Base-by-base conservation (phyloP, 2,888 invertebrate genomes). In the Himalopsyche anomala region DNA sequence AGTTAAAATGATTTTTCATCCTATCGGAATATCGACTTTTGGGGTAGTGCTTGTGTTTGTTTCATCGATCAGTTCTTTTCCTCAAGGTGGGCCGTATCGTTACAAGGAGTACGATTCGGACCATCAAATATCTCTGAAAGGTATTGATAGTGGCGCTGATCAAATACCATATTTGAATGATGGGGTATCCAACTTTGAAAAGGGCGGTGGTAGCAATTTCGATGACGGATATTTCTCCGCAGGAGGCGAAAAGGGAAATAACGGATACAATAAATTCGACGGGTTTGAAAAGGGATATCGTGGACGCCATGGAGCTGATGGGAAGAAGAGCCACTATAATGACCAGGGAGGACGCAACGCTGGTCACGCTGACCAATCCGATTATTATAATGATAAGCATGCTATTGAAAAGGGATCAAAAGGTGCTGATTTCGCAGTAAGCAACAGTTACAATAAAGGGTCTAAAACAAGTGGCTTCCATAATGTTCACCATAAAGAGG, bases 401-500 rank as follows among this genome's bases (percentile, higher is more conserved):
- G 91, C 91, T 2, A 89, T 91, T n/a, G 90, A 90, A 1, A 91
- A 91, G 11, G 91, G 91, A 80, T 91, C 91, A 1, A 91, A 92
- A 1, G 92, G 92, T 0, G 89, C 91, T 0, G 91, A 91, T 80
- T 93, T 92, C 45, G 92, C 92, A 42, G 92, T 92, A 89, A 92
- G 92, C 79, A 92, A 91, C 42, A 94, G 92, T 74, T 94, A 93
- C 89, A 92, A 91, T 89, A 94, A 94, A 89, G 94, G 94, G 0
- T 92, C 92, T 28, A 94, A 94, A 89, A 94, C 94, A 0, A 92
- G 92, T 89, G 94, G 94, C 4, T 94, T 93, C 90, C 94, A 94
- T 89, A 92, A 92, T 88, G 92, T 94, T 0, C 93, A 94, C 86
- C 94, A 94, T 89, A 94, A 94, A 90, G 94, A 95, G 89, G 94